Conservation (phyloP, 2,888 invertebrate genomes). For the Agriopis leucophaearia region DNA sequence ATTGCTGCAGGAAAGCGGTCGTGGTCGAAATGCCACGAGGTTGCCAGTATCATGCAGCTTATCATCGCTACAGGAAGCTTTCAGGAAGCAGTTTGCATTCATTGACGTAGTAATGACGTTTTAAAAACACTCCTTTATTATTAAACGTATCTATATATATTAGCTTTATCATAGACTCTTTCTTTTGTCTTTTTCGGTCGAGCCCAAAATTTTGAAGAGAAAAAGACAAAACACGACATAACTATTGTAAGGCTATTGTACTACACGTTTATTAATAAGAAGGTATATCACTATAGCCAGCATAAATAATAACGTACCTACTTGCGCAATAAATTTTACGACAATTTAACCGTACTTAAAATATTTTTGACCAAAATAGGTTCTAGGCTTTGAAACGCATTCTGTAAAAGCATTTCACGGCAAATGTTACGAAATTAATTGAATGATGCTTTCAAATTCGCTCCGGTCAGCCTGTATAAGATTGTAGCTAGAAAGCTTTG, state of each 20-base stretch:
- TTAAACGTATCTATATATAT: no score
- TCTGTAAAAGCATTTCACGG: constrained; percentile 7
- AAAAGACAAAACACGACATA: no score
- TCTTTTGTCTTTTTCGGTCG: no score
- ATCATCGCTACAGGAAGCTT: constrained; percentile 46
- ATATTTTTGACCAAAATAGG: constrained; percentile 5
- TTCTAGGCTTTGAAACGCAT: background rate
- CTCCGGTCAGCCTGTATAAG: constrained; percentile 12
- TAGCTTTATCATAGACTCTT: no score
- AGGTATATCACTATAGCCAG: no score
- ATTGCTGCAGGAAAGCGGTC: constrained; percentile 46
- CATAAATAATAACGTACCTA: no score
- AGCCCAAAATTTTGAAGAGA: no score
- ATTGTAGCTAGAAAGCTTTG: constrained; percentile 1
- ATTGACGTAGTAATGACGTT: constrained; percentile 48
- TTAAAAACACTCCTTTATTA: constrained; percentile 15
- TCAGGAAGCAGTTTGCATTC: constrained; percentile 53
- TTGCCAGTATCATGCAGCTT: constrained; percentile 49
- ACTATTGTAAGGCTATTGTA: no score
- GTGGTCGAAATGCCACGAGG: constrained; percentile 57
- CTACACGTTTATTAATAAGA: no score
- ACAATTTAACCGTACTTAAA: constrained; percentile 6
- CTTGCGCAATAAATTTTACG: background rate
- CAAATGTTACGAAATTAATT: constrained; percentile 20
- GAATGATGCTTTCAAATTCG: constrained; percentile 24